phyloP scores from a whole-genome alignment of 1,140 invertebrate genomes.

The Drosophila fuyamai region DNA sequence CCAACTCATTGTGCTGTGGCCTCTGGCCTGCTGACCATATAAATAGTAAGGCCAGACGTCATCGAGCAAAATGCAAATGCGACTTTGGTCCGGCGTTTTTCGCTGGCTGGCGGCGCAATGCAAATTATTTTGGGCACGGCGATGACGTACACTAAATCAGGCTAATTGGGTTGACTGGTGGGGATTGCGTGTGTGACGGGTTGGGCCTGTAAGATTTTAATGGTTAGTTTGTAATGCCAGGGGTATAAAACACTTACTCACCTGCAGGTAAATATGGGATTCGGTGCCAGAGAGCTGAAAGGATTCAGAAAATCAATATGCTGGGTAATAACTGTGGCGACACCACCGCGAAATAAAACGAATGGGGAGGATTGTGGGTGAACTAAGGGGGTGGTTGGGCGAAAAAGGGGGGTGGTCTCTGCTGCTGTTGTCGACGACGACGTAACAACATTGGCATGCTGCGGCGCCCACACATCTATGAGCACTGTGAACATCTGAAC shows the following conservation, averaged over 20 bases:
- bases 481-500: conserved; percentile 29
- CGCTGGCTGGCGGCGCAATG: conserved; percentile 21
- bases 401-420: not conserved
- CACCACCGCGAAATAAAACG: conserved; percentile 30
- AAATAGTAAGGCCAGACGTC: conserved; percentile 49
- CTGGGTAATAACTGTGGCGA: conserved; percentile 38
- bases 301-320: conserved; percentile 58
- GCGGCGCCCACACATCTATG: conserved; percentile 65
- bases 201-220: conserved; percentile 25
- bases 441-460: conserved; percentile 77
- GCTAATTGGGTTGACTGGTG: conserved; percentile 40
- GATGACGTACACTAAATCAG: conserved; percentile 44
- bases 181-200: conserved; percentile 22
- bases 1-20: conserved; percentile 41
- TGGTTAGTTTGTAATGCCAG: conserved; percentile 8
- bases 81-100: conserved; percentile 29
- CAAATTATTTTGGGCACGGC: conserved; percentile 41
- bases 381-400: conserved; percentile 21
- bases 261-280: conserved; percentile 19
- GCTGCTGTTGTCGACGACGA: conserved; percentile 23
- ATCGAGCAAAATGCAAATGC: conserved; percentile 51
- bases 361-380: conserved; percentile 12
- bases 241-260: conserved; percentile 19
- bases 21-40: conserved; percentile 19
- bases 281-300: conserved; percentile 31